Conservation (phyloP, 2,113 vertebrate genomes). For the Eudyptes chrysolophus region DNA sequence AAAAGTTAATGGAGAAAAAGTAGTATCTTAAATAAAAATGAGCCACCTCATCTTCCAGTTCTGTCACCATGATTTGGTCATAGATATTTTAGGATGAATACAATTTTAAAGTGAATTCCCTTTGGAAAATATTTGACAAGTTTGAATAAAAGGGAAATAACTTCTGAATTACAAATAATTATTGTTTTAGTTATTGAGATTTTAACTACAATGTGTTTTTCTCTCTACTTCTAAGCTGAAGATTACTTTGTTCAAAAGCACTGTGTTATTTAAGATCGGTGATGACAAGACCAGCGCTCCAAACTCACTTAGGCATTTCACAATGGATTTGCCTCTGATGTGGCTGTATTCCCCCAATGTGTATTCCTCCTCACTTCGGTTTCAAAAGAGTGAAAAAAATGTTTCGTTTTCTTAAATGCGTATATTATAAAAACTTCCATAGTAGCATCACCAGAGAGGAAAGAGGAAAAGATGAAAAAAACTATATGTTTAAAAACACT, state of each 20-base stretch:
- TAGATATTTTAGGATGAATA: background rate
- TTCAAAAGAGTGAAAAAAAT: background rate
- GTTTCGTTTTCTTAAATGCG: background rate
- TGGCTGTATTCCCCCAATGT: background rate
- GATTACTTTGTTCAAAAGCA: background rate
- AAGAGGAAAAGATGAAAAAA: background rate
- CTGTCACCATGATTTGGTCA: background rate
- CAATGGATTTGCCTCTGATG: background rate
- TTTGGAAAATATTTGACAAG: background rate
- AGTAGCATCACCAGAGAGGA: background rate
- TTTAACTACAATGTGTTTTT: background rate
- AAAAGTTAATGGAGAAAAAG: background rate
- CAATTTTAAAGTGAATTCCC: background rate
- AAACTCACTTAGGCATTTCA: background rate
- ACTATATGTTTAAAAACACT: accelerated
- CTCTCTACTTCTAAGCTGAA: background rate
- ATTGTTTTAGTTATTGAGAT: background rate
- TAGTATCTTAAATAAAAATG: background rate
- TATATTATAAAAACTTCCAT: background rate
- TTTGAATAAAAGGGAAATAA: background rate
- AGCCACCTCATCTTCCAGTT: background rate
- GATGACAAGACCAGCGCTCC: background rate
- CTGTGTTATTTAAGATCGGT: background rate
- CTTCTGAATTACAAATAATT: background rate
- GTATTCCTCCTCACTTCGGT: background rate